Conservation (phyloP, 1,140 invertebrate species). For the Atta cephalotes region DNA sequence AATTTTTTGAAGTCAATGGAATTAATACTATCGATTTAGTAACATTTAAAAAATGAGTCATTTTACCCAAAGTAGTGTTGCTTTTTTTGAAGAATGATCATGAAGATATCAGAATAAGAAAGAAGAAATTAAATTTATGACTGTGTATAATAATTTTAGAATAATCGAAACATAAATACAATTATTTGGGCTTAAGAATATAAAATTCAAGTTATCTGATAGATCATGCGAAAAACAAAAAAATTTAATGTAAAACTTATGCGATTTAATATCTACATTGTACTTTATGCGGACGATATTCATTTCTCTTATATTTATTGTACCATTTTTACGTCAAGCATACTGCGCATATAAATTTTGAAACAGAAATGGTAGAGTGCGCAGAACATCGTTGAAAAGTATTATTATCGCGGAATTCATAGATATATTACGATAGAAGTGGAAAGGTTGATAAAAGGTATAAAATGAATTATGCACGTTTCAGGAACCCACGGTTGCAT, state of each 20-base stretch:
- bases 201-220: constrained; percentile 12
- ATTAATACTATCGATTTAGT: no score
- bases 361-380: constrained; percentile 27
- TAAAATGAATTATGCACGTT: constrained; percentile 60
- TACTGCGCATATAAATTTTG: constrained; percentile 52
- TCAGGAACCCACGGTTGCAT: constrained; percentile 22
- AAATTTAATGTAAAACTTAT: background rate
- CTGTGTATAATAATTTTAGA: background rate
- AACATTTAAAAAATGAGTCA: no score
- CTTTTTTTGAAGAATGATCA: no score
- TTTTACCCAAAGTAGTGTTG: no score
- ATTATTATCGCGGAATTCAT: constrained; percentile 52
- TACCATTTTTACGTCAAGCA: constrained; percentile 41
- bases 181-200: background rate
- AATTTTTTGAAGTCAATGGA: no score
- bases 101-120: background rate
- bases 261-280: constrained; percentile 29
- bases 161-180: background rate
- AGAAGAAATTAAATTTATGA: background rate
- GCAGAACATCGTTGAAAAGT: constrained; percentile 52
- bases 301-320: constrained; percentile 43
- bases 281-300: constrained; percentile 17
- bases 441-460: constrained; percentile 59
- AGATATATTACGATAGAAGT: constrained; percentile 58
- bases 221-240: background rate